These are phyloP conservation scores for Dryomyza anilis DNA, from an alignment of 2,888 invertebrate species.

Conservation along the genomic window DNA sequence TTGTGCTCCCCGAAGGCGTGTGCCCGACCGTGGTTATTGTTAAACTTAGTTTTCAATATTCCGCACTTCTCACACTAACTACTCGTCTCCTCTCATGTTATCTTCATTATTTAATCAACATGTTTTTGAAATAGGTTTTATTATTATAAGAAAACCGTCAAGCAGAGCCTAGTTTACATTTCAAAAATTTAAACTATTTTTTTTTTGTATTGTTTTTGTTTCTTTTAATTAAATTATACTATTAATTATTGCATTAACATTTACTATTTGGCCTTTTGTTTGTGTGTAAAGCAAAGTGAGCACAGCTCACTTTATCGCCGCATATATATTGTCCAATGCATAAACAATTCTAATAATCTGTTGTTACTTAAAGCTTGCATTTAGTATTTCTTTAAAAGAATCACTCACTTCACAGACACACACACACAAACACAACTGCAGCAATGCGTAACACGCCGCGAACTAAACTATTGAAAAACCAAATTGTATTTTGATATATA, in stretches of 20 bases:
- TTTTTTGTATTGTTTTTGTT: neutral
- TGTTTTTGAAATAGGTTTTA: too few relatives aligned
- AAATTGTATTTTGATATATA: neutral
- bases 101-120: constrained; percentile 8
- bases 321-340: constrained; percentile 2
- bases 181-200: neutral
- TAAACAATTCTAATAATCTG: neutral
- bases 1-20: constrained; percentile 86
- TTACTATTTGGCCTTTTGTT: neutral
- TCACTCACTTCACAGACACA: too few relatives aligned
- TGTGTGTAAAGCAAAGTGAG: neutral
- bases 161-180: too few relatives aligned
- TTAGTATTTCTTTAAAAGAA: neutral
- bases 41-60: constrained; percentile 38
- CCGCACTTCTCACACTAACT: neutral
- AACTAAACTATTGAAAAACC: neutral
- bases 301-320: neutral
- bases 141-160: too few relatives aligned
- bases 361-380: neutral
- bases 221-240: neutral
- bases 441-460: too few relatives aligned
- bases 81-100: neutral
- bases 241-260: neutral
- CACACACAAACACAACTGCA: too few relatives aligned
- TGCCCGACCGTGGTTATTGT: constrained; percentile 76